Conservation (phyloP, 2,113 vertebrate genomes). For the Dipodomys stephensi region DNA sequence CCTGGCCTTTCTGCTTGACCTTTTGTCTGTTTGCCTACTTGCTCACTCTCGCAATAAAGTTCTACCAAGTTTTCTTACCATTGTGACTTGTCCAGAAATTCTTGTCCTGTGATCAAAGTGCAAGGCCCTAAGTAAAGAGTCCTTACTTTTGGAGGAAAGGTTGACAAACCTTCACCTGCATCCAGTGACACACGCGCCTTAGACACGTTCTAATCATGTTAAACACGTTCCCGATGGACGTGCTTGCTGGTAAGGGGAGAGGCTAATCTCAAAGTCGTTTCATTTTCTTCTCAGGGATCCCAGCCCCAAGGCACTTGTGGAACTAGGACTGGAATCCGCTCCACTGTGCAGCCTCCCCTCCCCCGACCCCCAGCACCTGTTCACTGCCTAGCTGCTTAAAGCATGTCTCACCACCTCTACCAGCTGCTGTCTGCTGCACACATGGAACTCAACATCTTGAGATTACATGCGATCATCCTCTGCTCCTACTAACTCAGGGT, state of each 20-base stretch:
- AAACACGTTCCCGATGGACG: neutral
- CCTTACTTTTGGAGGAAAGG: too few relatives aligned
- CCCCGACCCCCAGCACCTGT: neutral
- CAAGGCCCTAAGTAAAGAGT: too few relatives aligned
- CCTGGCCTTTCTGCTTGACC: too few relatives aligned
- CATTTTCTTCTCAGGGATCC: neutral
- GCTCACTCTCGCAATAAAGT: too few relatives aligned
- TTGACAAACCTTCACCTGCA: too few relatives aligned
- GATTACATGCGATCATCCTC: neutral
- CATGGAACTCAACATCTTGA: neutral
- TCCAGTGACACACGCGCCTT: neutral
- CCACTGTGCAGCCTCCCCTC: neutral
- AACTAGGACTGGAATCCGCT: neutral
- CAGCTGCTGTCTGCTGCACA: too few relatives aligned
- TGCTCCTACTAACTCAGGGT: neutral
- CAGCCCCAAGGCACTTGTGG: too few relatives aligned
- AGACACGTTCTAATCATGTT: neutral
- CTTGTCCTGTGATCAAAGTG: too few relatives aligned
- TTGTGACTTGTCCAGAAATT: too few relatives aligned
- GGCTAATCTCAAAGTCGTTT: neutral
- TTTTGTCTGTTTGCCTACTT: too few relatives aligned
- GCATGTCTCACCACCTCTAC: neutral
- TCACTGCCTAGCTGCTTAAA: neutral
- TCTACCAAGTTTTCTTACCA: too few relatives aligned
- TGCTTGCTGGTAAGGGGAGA: neutral